These are phyloP conservation scores for Cranoglanis bouderius DNA, from an alignment of 2,113 vertebrate genomes.

Conservation along the genomic window DNA sequence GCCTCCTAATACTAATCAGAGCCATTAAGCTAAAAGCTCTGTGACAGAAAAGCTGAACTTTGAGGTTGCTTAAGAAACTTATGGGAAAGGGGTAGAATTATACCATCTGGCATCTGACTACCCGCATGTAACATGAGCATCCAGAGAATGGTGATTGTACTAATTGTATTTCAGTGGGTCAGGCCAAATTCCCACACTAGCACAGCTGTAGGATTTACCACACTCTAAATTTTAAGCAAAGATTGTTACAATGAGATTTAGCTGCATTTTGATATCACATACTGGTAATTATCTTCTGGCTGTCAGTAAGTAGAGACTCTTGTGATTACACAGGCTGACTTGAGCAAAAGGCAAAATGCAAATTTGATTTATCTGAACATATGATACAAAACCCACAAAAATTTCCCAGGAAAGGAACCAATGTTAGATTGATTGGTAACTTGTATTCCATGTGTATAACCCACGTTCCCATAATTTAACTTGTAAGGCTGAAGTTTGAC, in stretches of 20 bases:
- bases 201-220: slow-evolving; percentile 38
- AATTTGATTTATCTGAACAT: slow-evolving; percentile 1
- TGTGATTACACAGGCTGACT: neutral
- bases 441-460: neutral
- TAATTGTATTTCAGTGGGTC: slow-evolving; percentile 30
- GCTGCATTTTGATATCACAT: slow-evolving; percentile 28
- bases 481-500: neutral
- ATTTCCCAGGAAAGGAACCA: neutral
- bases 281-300: slow-evolving; percentile 18
- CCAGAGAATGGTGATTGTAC: slow-evolving; percentile 24
- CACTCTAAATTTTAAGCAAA: neutral
- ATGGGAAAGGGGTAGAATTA: slow-evolving; percentile 42
- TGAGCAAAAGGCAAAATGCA: slow-evolving; percentile 8
- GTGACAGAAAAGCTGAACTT: slow-evolving; percentile 17
- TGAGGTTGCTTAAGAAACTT: slow-evolving; percentile 37
- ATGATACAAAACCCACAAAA: neutral
- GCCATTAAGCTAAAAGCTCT: slow-evolving; percentile 53
- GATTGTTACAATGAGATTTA: slow-evolving; percentile 10
- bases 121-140: slow-evolving; percentile 42
- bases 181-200: slow-evolving; percentile 45
- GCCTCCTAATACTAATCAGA: slow-evolving; percentile 53
- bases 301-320: slow-evolving; percentile 30
- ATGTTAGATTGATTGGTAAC: neutral
- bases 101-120: slow-evolving; percentile 39
- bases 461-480: neutral